Evolutionary conservation across 1,140 invertebrate genomes (phyloP).

Genomic region (Caerostris extrusa): DNA sequence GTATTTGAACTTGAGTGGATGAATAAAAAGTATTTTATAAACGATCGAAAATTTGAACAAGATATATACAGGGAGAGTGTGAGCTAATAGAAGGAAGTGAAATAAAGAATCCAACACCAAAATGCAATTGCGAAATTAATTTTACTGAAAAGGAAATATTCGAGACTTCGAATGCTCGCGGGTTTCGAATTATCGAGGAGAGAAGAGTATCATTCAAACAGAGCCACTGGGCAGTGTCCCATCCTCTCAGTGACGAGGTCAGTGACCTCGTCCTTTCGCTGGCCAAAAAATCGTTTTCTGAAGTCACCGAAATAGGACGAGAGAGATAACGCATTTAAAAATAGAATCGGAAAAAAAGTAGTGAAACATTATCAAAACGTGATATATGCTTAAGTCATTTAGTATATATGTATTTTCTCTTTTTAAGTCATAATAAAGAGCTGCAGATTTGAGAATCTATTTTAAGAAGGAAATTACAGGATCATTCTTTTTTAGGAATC

Average conservation of each 20-base stretch:
- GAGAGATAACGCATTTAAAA: slow-evolving; percentile 2
- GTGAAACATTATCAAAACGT: background rate
- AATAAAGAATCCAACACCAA: background rate
- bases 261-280: slow-evolving; percentile 27
- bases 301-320: slow-evolving; percentile 1
- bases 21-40: no score
- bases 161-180: background rate
- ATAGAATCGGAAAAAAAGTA: background rate
- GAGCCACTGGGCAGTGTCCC: background rate
- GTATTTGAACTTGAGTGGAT: no score
- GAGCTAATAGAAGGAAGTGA: no score
- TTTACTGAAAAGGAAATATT: background rate
- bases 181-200: background rate
- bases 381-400: background rate
- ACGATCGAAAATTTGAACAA: no score
- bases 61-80: no score
- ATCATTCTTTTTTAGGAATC: background rate
- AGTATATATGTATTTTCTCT: background rate
- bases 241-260: background rate
- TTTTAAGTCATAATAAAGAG: background rate
- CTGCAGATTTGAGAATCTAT: background rate
- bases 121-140: background rate
- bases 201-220: background rate
- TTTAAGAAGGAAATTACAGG: background rate
- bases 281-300: slow-evolving; percentile 9